Percentiles rank a stretch among this genome's conserved stretches.
Conservation (phyloP, 1,140 invertebrate species). For the Phymorhynchus buccinoides region DNA sequence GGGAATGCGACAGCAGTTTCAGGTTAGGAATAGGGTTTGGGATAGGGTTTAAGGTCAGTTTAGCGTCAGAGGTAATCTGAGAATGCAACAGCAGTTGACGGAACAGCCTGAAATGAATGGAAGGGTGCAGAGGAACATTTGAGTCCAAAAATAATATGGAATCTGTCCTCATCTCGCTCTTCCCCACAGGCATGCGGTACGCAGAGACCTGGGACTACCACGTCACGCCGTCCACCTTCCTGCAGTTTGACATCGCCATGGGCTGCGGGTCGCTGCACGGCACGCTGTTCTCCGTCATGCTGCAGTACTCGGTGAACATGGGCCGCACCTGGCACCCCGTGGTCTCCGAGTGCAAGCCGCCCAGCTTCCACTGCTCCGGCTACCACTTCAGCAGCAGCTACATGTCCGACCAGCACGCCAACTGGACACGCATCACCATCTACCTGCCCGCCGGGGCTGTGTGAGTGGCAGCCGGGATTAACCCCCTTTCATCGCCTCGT, state of each 20-base stretch:
- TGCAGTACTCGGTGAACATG: slow-evolving; percentile 74
- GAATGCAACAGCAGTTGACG: no score
- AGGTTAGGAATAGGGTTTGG: no score
- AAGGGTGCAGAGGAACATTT: no score
- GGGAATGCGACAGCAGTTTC: no score
- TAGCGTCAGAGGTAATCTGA: no score
- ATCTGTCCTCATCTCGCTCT: background rate
- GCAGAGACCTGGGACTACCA: slow-evolving; percentile 75
- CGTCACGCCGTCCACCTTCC: slow-evolving; percentile 71
- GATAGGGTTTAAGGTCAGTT: no score
- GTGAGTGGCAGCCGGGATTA: no score
- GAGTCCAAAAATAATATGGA: no score
- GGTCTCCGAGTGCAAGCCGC: slow-evolving; percentile 71
- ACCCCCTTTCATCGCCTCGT: no score
- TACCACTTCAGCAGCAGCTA: slow-evolving; percentile 72
- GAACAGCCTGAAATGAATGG: no score
- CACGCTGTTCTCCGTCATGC: slow-evolving; percentile 61
- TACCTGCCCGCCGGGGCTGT: slow-evolving; percentile 70
- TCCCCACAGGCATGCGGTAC: slow-evolving; percentile 60
- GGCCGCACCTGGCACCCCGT: slow-evolving; percentile 73
- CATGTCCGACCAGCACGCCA: slow-evolving; percentile 68
- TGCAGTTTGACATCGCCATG: slow-evolving; percentile 75
- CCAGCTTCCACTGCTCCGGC: slow-evolving; percentile 71
- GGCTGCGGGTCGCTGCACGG: slow-evolving; percentile 68
- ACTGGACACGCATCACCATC: slow-evolving; percentile 73